A percentile compares a stretch with the other conserved stretches of the same genome.
Evolutionary conservation across 2,113 vertebrate genomes (phyloP).

Genomic region (Esox niger): DNA sequence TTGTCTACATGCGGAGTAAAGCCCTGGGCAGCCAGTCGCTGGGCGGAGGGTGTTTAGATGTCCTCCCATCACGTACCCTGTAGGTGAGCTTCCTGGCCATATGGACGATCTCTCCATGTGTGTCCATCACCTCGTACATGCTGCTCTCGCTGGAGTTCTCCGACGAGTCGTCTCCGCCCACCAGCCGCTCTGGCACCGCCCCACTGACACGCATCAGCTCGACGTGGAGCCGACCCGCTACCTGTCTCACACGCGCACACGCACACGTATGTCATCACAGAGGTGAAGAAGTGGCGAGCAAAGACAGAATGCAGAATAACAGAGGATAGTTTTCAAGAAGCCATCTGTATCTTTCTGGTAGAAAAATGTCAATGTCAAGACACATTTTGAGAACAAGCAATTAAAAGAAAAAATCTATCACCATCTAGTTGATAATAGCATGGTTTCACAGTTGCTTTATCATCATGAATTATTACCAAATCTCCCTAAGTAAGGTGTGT

Average conservation of each 20-base stretch:
- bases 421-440: neutral
- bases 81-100: conserved; percentile 89
- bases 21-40: too few species aligned
- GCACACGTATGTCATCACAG: too few species aligned
- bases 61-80: conserved; percentile 87
- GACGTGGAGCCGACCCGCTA: conserved; percentile 89
- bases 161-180: conserved; percentile 89
- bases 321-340: too few species aligned
- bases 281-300: too few species aligned
- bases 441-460: too few species aligned
- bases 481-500: too few species aligned
- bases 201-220: conserved; percentile 92
- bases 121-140: conserved; percentile 88
- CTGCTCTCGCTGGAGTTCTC: conserved; percentile 97
- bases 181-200: conserved; percentile 80
- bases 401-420: too few species aligned
- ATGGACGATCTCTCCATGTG: conserved; percentile 86
- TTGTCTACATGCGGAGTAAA: too few species aligned
- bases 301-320: too few species aligned
- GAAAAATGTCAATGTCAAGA: neutral
- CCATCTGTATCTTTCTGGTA: neutral
- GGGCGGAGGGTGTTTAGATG: too few species aligned
- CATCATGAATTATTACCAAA: too few species aligned
- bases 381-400: neutral
- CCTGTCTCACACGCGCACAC: conserved; percentile 62